Percentiles rank a stretch among this genome's conserved stretches.
These are phyloP conservation scores for Pristionchus japonicus DNA, from an alignment of 2,888 invertebrate genomes.

Conservation along the genomic window DNA sequence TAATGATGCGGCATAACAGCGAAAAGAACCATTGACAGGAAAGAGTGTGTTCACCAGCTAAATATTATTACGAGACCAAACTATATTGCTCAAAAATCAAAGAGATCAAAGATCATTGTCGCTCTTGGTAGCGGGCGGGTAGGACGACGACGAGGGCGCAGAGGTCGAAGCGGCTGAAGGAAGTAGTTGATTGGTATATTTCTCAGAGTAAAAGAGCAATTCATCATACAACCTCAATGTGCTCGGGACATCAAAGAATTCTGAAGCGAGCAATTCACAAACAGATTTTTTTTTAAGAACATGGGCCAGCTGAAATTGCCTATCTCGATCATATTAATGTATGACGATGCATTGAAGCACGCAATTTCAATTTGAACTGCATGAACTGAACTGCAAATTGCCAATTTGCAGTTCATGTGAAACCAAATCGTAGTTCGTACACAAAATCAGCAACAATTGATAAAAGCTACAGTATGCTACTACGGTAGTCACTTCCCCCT, in stretches of 20 bases:
- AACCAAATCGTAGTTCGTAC: too few species aligned
- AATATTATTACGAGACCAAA: background rate
- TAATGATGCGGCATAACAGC: background rate
- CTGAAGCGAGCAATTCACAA: background rate
- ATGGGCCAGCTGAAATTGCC: too few species aligned
- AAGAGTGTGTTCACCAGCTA: background rate
- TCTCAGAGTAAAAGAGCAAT: too few species aligned
- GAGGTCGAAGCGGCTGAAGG: background rate
- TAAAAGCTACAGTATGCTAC: too few species aligned
- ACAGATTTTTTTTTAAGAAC: too few species aligned
- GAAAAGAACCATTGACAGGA: background rate
- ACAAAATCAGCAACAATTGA: too few species aligned
- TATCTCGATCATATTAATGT: too few species aligned
- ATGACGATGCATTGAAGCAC: too few species aligned
- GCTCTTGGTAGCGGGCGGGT: slow-evolving; percentile 54
- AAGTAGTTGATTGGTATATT: background rate
- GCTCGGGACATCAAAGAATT: too few species aligned
- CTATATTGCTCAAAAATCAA: background rate
- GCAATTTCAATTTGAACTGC: too few species aligned
- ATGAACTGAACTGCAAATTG: background rate
- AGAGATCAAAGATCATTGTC: slow-evolving; percentile 31
- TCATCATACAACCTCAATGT: too few species aligned
- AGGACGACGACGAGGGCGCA: slow-evolving; percentile 55
- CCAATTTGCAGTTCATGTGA: background rate
- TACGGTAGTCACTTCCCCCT: background rate